Evolutionary conservation across 2,888 invertebrate species (phyloP).

Genomic region (Ichneumon xanthorius): DNA sequence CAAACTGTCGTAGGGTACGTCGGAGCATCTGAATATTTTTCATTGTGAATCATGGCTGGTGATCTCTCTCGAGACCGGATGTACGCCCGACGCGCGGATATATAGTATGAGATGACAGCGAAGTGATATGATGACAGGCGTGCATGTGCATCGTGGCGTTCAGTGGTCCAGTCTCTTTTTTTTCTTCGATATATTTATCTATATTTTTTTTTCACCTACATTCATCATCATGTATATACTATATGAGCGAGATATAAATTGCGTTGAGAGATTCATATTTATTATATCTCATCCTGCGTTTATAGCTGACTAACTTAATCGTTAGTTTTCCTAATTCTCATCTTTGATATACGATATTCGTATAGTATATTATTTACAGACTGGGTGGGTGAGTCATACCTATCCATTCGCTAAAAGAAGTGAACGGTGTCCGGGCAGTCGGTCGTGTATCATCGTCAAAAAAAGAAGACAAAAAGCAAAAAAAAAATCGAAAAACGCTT

Average conservation of each 20-base stretch:
- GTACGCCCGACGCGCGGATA: conserved; percentile 43
- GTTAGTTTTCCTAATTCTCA: conserved; percentile 46
- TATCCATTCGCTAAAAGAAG: conserved; percentile 67
- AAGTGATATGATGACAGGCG: conserved; percentile 66
- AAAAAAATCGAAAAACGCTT: conserved; percentile 4
- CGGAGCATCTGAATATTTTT: conserved; percentile 40
- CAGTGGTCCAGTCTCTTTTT: conserved; percentile 50
- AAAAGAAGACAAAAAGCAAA: conserved; percentile 42
- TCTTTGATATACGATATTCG: conserved; percentile 17
- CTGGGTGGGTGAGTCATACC: conserved; percentile 58
- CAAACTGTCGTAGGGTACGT: conserved; percentile 12
- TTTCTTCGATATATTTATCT: conserved; percentile 1
- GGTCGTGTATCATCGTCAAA: conserved; percentile 53
- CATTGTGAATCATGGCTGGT: conserved; percentile 18
- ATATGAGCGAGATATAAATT: conserved; percentile 34
- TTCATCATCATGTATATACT: conserved; percentile 38
- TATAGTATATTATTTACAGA: conserved; percentile 37
- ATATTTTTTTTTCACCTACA: conserved; percentile 22
- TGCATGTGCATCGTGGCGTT: conserved; percentile 68
- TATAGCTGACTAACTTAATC: conserved; percentile 22
- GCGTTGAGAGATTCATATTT: conserved; percentile 12
- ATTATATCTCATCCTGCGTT: conserved; percentile 26
- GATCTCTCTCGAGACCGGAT: conserved; percentile 44
- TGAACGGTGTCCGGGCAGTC: conserved; percentile 64
- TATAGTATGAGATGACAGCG: conserved; percentile 55